Evolutionary conservation across 2,888 invertebrate species (phyloP).

Genomic region (Dasypogon diadema): DNA sequence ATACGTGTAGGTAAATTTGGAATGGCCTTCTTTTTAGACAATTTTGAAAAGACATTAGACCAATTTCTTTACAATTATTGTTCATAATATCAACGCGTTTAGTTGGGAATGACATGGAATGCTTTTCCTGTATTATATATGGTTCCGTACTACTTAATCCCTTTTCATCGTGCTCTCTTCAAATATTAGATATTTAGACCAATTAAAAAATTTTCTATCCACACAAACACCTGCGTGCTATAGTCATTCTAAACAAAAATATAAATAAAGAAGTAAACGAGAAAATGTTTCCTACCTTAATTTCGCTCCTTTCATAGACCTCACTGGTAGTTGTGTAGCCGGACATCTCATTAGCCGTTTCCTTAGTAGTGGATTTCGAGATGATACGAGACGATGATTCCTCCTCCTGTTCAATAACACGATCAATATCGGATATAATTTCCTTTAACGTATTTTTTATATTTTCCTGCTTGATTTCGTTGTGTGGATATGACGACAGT

Average conservation of each 20-base stretch:
- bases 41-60: too few relatives aligned
- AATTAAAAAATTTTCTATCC: too few relatives aligned
- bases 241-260: not conserved
- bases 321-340: slow-evolving; percentile 18
- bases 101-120: too few relatives aligned
- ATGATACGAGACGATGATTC: slow-evolving; percentile 53
- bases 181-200: too few relatives aligned
- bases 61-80: too few relatives aligned
- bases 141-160: too few relatives aligned
- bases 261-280: not conserved
- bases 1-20: too few relatives aligned
- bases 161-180: too few relatives aligned
- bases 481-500: slow-evolving; percentile 11
- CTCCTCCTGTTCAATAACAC: slow-evolving; percentile 70
- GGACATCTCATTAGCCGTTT: slow-evolving; percentile 11
- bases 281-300: slow-evolving; percentile 19
- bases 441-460: slow-evolving; percentile 73
- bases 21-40: too few relatives aligned
- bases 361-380: slow-evolving; percentile 25
- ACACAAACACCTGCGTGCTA: too few relatives aligned
- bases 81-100: too few relatives aligned
- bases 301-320: slow-evolving; percentile 31
- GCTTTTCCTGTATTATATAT: too few relatives aligned
- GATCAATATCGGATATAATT: slow-evolving; percentile 74
- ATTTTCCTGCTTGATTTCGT: slow-evolving; percentile 70